These are phyloP conservation scores for Eupithecia tripunctaria DNA, from an alignment of 2,888 invertebrate genomes.

Conservation along the genomic window DNA sequence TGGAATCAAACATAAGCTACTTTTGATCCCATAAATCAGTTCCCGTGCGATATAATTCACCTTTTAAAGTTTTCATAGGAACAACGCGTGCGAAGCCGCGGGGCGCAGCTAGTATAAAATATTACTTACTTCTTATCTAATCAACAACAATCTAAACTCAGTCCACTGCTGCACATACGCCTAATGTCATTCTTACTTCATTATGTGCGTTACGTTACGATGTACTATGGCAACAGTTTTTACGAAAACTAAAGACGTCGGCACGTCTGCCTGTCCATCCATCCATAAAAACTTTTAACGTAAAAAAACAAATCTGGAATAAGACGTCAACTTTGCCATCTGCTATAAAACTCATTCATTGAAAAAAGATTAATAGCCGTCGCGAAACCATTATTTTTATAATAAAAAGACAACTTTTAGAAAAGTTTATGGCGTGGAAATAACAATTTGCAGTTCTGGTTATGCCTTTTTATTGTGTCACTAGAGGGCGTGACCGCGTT, in stretches of 20 bases:
- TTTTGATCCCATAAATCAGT: too few species aligned
- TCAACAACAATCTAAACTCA: neutral
- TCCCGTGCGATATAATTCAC: too few species aligned
- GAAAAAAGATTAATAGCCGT: constrained; percentile 76
- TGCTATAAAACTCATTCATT: constrained; percentile 65
- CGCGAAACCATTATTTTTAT: constrained; percentile 57
- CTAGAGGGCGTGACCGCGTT: constrained; percentile 78
- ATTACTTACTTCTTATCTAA: too few species aligned
- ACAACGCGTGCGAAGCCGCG: too few species aligned
- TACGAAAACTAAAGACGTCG: constrained; percentile 24
- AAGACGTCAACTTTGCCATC: constrained; percentile 59
- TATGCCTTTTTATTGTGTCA: constrained; percentile 63
- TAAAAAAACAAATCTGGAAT: constrained; percentile 49
- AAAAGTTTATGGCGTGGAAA: constrained; percentile 81
- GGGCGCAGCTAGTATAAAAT: too few species aligned
- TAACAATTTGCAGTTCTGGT: constrained; percentile 80
- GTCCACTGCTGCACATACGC: neutral
- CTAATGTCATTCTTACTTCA: neutral
- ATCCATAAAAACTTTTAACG: constrained; percentile 35
- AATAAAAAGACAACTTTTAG: constrained; percentile 63
- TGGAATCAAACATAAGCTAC: too few species aligned
- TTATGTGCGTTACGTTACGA: neutral
- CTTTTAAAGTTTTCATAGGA: too few species aligned
- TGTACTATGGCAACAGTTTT: neutral
- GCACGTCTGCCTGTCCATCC: constrained; percentile 29